Conservation (phyloP, 2,113 vertebrate genomes). For the Cavia porcellus region DNA sequence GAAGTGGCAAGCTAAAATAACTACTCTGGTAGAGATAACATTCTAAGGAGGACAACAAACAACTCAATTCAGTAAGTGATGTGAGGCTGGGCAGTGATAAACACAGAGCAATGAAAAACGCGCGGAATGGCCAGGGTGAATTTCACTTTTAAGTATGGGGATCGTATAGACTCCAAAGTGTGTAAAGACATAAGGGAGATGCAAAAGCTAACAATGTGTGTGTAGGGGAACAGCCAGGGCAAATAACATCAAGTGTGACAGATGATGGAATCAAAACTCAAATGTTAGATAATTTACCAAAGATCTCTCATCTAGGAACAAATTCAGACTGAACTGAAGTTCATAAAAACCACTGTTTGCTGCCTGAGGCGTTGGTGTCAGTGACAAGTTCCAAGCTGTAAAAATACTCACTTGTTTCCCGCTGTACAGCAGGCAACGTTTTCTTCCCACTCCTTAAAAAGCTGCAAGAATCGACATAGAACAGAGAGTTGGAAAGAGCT, state of each 20-base stretch:
- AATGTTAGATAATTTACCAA: background rate
- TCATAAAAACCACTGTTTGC: background rate
- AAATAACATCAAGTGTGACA: background rate
- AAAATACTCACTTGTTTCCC: background rate
- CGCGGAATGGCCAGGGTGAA: fast-evolving
- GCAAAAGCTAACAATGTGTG: background rate
- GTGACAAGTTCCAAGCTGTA: background rate
- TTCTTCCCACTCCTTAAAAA: background rate
- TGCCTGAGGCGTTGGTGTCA: background rate
- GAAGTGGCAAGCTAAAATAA: background rate
- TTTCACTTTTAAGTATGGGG: background rate
- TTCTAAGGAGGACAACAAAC: background rate
- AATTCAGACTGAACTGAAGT: background rate
- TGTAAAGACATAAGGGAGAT: background rate
- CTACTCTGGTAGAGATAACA: background rate
- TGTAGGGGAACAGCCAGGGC: background rate
- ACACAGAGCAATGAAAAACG: background rate
- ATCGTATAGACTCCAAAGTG: no score
- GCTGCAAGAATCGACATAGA: no score
- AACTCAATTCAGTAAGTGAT: background rate
- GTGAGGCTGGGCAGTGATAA: background rate
- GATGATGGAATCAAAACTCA: background rate
- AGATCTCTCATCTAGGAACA: background rate
- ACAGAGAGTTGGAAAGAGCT: fast-evolving
- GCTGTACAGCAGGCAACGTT: no score